These are phyloP conservation scores for Cheiracanthium punctorium DNA, from an alignment of 2,888 invertebrate genomes.

Conservation along the genomic window DNA sequence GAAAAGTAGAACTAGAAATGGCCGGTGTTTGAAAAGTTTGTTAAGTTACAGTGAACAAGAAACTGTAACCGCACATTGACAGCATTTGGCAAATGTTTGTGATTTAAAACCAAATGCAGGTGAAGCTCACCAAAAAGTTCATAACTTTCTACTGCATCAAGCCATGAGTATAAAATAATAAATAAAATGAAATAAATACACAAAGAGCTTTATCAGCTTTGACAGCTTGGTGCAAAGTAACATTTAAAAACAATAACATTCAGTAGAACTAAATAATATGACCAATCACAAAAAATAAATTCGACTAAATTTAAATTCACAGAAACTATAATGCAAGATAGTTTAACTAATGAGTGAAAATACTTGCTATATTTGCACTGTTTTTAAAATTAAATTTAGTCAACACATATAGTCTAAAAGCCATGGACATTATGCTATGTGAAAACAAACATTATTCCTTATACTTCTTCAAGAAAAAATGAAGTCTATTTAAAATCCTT, in stretches of 20 bases:
- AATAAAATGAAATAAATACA: not conserved
- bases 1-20: constrained; percentile 69
- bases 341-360: no score
- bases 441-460: no score
- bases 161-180: no score
- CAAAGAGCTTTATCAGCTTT: not conserved
- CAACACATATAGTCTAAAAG: no score
- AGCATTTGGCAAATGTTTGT: constrained; percentile 58
- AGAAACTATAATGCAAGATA: no score
- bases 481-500: no score
- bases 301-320: no score
- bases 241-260: not conserved
- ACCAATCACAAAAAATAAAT: not conserved
- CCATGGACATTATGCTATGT: no score
- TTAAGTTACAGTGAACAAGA: constrained; percentile 62
- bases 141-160: constrained; percentile 24
- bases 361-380: no score
- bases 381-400: no score
- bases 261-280: not conserved
- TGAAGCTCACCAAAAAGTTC: constrained; percentile 59
- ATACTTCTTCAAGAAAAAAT: no score
- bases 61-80: constrained; percentile 43
- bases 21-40: constrained; percentile 65
- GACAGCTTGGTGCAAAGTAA: not conserved
- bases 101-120: constrained; percentile 42